Base-by-base conservation (phyloP, 2,113 vertebrate genomes). In the Chrysochloris asiatica region DNA sequence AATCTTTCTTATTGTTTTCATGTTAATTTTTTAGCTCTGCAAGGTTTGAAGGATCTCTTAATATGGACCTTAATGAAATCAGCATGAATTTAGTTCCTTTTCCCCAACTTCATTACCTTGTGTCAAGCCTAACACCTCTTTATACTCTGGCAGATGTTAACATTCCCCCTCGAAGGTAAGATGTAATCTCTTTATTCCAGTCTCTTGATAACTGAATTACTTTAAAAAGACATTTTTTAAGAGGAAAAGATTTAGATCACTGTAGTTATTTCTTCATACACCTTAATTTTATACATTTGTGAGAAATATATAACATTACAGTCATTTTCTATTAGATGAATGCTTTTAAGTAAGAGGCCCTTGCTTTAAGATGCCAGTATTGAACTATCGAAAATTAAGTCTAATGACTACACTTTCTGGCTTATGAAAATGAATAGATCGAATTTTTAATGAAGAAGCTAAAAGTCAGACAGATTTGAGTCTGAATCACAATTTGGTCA, bases 1-100 rank as follows among this genome's bases (percentile, higher is more conserved):
- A 14, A 4, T 76, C 94, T 52, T 93, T 90, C 26, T 94, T 54
- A 14, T 91, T 87, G 41, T 54, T 83, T 52, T 24, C 72, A 84
- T 92, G 6, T 95, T 91, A 36, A 82, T 94, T 88, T 93, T 94
- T 87, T 97, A 99, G 99, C 95, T 99, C 99, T 17, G 97, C 99
- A 7, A 98, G 99, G 43, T 99, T 99, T 97, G 99, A 99, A 91
- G 99, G 99, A 16, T 99, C 98, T 8, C 98, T 99, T 93, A 99
- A 99, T 95, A 99, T 99, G 99, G 99, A 99, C 96, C 98, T 99
- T 95, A 99, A 99, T 96, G 99, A 99, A 98, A 99, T 99, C 71
- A 98, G 98, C 87, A 99, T 99, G 98, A 99, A 99, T 96, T 97
- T 99, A 97, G 99, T 99, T 85, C 99, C 99, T 1, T 99, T 99